Evolutionary conservation across 1,140 invertebrate species (phyloP), one percentile per base, ranked within the genome.

Genomic region (Megalopta genalis): DNA sequence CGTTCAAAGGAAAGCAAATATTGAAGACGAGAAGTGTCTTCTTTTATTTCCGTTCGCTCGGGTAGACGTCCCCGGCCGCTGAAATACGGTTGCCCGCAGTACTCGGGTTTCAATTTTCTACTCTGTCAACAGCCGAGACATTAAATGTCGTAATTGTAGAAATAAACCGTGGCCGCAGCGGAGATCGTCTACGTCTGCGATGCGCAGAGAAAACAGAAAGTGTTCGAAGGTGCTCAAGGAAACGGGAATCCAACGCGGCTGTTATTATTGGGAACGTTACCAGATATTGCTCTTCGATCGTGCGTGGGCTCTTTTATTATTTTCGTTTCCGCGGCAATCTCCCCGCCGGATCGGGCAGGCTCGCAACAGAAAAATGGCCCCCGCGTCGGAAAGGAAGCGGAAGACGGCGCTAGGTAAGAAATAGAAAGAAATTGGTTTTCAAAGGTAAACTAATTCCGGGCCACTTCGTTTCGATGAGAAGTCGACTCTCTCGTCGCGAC

Each of bases 371-470:
- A 76, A 80, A 75, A 82, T 79, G 67, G 60, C 64, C 85, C 65
- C 77, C 68, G 67, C 70, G 71, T 83, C 76, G 49, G 62, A 67
- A 73, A 71, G 73, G 79, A 82, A 86, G 82, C 70, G 76, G 80
- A 75, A 77, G 59, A 59, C 62, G 59, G 16, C 54, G n/a, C 82
- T 23, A 81, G 69, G 66, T 46, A 72, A 82, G 74, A 87, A 69
- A 85, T 52, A 83, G 81, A 73, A 66, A 87, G 82, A 83, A 87
- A 87, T 85, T 87, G 83, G 62, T 85, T 85, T 87, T 74, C 66
- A 85, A 85, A 85, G 83, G 86, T 87, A 87, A 87, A 87, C 86
- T 87, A 87, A 87, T 87, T 88, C 84, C 82, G 62, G 32, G 66
- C 78, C 65, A 77, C 82, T 82, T 82, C 63, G 65, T 81, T 71